phyloP scores from a whole-genome alignment of 1,140 invertebrate genomes.

The Chionoecetes opilio region DNA sequence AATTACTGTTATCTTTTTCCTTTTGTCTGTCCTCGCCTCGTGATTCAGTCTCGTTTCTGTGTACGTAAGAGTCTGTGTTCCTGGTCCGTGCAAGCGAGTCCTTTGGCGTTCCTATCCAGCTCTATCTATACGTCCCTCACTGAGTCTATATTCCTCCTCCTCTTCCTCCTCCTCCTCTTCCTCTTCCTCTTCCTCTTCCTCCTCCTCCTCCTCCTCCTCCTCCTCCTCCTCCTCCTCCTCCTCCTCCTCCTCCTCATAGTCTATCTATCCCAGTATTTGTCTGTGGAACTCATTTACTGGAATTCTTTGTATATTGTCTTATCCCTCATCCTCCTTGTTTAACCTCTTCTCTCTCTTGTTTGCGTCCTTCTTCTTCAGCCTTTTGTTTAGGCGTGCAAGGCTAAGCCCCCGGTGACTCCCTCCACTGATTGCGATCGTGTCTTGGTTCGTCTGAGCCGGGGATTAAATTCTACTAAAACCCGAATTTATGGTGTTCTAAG shows the following conservation, averaged over 20 bases:
- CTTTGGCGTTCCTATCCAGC: no score
- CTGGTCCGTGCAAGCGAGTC: no score
- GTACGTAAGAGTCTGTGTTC: no score
- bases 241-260: not conserved
- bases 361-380: not conserved
- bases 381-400: slow-evolving; percentile 17
- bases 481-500: slow-evolving; percentile 11
- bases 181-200: not conserved
- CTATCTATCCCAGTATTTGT: not conserved
- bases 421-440: slow-evolving; percentile 25
- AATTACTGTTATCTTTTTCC: no score
- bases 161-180: not conserved
- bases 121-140: no score
- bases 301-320: slow-evolving; percentile 21
- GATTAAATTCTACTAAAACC: slow-evolving; percentile 30
- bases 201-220: not conserved
- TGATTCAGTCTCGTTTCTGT: no score
- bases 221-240: not conserved
- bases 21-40: no score
- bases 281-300: slow-evolving; percentile 17
- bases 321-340: not conserved
- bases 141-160: not conserved
- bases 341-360: slow-evolving; percentile 19
- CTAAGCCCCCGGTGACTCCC: slow-evolving; percentile 12
- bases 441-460: slow-evolving; percentile 5